Base-by-base conservation (phyloP, 2,888 invertebrate species). In the Drosophila recens region DNA sequence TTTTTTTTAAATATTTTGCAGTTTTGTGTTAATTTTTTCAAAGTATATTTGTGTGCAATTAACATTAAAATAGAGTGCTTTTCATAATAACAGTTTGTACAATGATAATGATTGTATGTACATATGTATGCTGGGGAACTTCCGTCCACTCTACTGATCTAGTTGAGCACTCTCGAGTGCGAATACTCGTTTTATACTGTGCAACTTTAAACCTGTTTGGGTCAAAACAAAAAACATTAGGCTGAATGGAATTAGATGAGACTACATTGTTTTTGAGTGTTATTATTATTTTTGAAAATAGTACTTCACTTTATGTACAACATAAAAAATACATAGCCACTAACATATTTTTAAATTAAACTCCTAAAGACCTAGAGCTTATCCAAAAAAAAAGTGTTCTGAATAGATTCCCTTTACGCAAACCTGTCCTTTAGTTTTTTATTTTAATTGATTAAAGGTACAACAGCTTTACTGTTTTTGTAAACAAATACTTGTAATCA, bases 151-250 rank as follows among this genome's bases (percentile, higher is more conserved):
- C 13, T 46, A 9, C 3, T n/a, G 8, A n/a, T 27, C 27, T 27
- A 27, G 13, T 46, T 23, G 23, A 46, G 23, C 23, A 46, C 45
- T 46, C 13, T n/a, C 8, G 6, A 46, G 27, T 46, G 46, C n/a
- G n/a, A 30, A 46, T 30, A 30, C 46, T 46, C 46, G 46, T 46
- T 46, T 30, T 46, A 30, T 46, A 27, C 30, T 15, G 10, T 17
- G 3, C 15, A 49, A 51, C 8, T 3, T 11, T 13, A 34, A 33
- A 34, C 17, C 17, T 51, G 20, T 33, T 15, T 17, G 34, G 17
- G 11, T 33, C n/a, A 15, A 33, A 15, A 33, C 33, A 33, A 33
- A 33, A 23, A 17, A 30, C 11, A 30, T 48, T 49, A 3, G 11
- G 17, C 17, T 30, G 15, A 33, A 17, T 17, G 48, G 10, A 11